Base-by-base conservation (phyloP, 2,888 invertebrate species). In the Argyra leucocephala region DNA sequence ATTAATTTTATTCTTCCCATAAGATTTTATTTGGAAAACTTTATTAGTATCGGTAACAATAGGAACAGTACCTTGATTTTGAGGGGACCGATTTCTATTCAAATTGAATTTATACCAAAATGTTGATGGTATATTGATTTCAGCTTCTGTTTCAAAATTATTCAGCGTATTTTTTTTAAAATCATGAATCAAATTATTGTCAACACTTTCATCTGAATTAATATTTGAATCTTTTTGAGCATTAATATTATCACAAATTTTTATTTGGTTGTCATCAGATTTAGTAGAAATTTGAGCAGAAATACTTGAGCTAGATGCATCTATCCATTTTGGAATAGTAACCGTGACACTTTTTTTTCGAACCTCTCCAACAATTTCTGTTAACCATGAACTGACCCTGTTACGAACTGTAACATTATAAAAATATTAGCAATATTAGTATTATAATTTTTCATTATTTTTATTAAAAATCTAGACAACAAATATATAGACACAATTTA, bases 301-400 rank as follows among this genome's bases (percentile, higher is more conserved):
- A 26, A 26, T 22, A 1, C 15, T 1, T 22, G 36, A 61, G 21
- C 15, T 64, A 26, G 65, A 37, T 57, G 66, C 57, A 64, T 66
- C 64, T 22, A 68, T 64, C 68, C 68, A 68, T 66, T 66, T 67
- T 63, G 65, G 68, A 22, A 67, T 60, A 12, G 67, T 7, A 61
- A 23, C 57, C 22, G 66, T 60, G 9, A n/a, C 48, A 57, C 64
- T 63, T 37, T 68, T 68, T 57, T 62, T 64, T 26, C 66, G 63
- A 65, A 68, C 66, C 57, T 67, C 68, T 67, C 61, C 64, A 48
- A 66, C 63, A 48, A 68, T 58, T 24, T 58, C 63, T 1, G 57
- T 48, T 23, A 68, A 57, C 68, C 67, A 68, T 58, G 65, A 57
- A 36, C 66, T 63, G n/a, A 67, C 65, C n/a, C 65, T 62, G 9